Conservation (phyloP, 2,888 invertebrate genomes). For the Stenurella melanura region DNA sequence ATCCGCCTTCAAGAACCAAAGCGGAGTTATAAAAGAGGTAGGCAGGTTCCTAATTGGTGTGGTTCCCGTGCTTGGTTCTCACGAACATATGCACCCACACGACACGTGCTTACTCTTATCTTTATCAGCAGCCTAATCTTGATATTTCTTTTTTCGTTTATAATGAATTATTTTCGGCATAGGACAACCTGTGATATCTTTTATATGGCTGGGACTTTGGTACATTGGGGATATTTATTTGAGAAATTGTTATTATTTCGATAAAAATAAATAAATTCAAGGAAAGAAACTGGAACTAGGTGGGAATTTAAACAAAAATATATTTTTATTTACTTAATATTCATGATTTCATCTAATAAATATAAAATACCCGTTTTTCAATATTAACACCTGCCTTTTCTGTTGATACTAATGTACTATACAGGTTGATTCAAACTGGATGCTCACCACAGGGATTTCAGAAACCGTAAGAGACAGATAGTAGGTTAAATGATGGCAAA, state of each 20-base stretch:
- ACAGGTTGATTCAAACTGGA: too few relatives aligned
- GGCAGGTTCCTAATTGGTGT: constrained; percentile 62
- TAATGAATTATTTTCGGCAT: constrained; percentile 43
- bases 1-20: constrained; percentile 50
- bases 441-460: too few relatives aligned
- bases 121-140: constrained; percentile 51
- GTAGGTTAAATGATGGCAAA: too few relatives aligned
- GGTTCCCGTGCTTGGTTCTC: constrained; percentile 65
- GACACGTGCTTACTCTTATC: constrained; percentile 64
- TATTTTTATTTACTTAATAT: too few relatives aligned
- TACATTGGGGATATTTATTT: not conserved
- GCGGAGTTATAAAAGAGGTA: constrained; percentile 49
- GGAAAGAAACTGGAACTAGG: not conserved
- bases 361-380: too few relatives aligned
- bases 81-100: constrained; percentile 64
- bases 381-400: too few relatives aligned
- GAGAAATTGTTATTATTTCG: not conserved
- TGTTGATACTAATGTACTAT: too few relatives aligned
- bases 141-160: constrained; percentile 44
- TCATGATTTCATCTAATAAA: too few relatives aligned
- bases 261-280: not conserved
- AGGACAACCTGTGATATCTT: constrained; percentile 11
- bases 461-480: too few relatives aligned
- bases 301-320: not conserved
- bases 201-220: constrained; percentile 5